Conservation (phyloP, 2,113 vertebrate genomes). For the Cyphomyrus plagiostoma region DNA sequence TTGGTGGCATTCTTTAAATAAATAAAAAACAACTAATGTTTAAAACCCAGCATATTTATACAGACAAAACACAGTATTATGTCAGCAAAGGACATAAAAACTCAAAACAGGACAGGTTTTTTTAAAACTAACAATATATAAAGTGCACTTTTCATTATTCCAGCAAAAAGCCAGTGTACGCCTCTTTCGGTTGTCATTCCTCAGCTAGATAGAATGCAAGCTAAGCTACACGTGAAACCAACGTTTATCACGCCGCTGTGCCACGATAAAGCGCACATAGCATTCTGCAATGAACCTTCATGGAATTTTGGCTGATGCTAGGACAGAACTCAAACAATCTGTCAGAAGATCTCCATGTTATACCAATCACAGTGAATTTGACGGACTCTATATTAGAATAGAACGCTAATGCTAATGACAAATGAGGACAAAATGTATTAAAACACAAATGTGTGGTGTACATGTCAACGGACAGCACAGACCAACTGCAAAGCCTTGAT, state of each 20-base stretch:
- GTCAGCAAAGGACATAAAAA: background rate
- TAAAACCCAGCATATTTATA: background rate
- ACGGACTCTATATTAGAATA: background rate
- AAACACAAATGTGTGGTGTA: background rate
- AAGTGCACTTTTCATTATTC: background rate
- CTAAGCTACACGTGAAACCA: slow-evolving; percentile 22
- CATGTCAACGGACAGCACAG: background rate
- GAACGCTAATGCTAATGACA: background rate
- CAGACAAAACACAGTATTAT: background rate
- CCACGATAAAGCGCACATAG: background rate
- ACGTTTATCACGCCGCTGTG: slow-evolving; percentile 22
- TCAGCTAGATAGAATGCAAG: slow-evolving; percentile 43
- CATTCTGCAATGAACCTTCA: background rate
- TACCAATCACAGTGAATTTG: background rate
- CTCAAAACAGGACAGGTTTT: background rate
- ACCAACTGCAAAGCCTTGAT: background rate
- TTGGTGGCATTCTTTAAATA: background rate
- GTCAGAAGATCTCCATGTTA: background rate
- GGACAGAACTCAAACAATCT: background rate
- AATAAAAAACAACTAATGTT: background rate
- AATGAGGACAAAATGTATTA: background rate
- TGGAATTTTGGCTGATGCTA: background rate
- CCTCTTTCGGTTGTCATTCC: slow-evolving; percentile 33
- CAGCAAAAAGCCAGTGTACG: background rate
- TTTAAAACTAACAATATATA: background rate